phyloP scores from a whole-genome alignment of 2,797 vertebrate species.

The Ctenopoma kingsleyae region DNA sequence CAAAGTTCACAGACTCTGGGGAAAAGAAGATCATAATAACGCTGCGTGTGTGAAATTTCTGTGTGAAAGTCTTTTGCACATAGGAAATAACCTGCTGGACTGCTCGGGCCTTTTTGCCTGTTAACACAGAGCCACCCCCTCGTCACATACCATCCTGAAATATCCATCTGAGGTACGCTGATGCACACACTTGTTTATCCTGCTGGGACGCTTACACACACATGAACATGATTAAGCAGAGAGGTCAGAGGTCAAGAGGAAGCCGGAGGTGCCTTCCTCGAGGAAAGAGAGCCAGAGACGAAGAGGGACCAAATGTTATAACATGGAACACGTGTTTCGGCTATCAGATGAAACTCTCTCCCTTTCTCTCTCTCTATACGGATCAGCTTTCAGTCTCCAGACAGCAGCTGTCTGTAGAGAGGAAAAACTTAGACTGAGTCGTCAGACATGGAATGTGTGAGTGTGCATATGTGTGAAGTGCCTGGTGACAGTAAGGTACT shows the following conservation, averaged over 20 bases:
- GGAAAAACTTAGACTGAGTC: constrained; percentile 64
- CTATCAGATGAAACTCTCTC: constrained; percentile 68
- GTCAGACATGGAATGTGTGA: constrained; percentile 69
- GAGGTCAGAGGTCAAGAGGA: constrained; percentile 62
- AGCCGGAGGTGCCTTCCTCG: constrained; percentile 49
- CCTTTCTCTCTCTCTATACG: constrained; percentile 23
- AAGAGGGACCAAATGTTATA: constrained; percentile 65
- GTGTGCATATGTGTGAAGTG: constrained; percentile 32
- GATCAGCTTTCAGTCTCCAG: constrained; percentile 77
- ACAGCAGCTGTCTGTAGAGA: constrained; percentile 76
- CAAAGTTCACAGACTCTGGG: not conserved
- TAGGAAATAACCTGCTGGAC: not conserved
- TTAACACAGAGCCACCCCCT: constrained; percentile 2
- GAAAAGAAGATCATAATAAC: constrained; percentile 3
- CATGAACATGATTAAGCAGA: constrained; percentile 37
- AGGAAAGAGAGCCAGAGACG: constrained; percentile 42
- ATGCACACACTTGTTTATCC: constrained; percentile 2
- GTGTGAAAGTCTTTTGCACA: not conserved
- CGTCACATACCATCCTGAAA: constrained; percentile 19
- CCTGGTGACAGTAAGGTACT: constrained; percentile 55
- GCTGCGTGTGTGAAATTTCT: not conserved
- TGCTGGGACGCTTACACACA: constrained; percentile 31
- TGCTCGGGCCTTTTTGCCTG: not conserved
- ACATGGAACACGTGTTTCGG: constrained; percentile 76
- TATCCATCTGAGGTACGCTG: not conserved